phyloP scores from a whole-genome alignment of 2,113 vertebrate species.

The Chaetorhynchus papuensis region DNA sequence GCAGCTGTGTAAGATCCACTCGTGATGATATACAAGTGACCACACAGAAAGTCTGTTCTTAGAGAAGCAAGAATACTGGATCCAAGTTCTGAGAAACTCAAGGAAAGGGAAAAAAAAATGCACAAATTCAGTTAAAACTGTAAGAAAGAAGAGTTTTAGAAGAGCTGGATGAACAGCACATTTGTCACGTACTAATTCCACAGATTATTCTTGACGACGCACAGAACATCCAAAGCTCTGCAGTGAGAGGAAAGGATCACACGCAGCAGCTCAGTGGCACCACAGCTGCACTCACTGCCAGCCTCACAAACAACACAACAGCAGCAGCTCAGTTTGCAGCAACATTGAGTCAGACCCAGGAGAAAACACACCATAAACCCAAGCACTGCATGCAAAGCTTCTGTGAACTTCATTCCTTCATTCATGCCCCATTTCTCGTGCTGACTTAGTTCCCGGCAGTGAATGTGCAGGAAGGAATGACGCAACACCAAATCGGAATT shows the following conservation, averaged over 20 bases:
- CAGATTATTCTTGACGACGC: neutral
- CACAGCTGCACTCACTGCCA: neutral
- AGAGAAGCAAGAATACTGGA: neutral
- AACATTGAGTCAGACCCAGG: neutral
- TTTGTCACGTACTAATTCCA: neutral
- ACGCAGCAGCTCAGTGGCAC: rapidly evolving
- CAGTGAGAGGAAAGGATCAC: rapidly evolving
- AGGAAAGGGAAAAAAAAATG: neutral
- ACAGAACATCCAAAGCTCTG: neutral
- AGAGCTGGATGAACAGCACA: neutral
- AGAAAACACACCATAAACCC: neutral
- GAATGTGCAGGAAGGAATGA: neutral
- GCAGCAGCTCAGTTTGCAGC: neutral
- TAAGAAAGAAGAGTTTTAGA: neutral
- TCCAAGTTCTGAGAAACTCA: neutral
- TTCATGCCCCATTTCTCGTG: rapidly evolving
- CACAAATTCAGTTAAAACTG: neutral
- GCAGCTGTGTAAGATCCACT: neutral
- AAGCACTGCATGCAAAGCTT: neutral
- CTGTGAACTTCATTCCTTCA: neutral
- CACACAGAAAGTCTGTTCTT: neutral
- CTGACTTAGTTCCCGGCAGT: neutral
- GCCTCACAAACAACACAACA: neutral
- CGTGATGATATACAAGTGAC: neutral
- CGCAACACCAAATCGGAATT: rapidly evolving